Conservation (phyloP, 2,888 invertebrate genomes). For the Brenthis hecate region DNA sequence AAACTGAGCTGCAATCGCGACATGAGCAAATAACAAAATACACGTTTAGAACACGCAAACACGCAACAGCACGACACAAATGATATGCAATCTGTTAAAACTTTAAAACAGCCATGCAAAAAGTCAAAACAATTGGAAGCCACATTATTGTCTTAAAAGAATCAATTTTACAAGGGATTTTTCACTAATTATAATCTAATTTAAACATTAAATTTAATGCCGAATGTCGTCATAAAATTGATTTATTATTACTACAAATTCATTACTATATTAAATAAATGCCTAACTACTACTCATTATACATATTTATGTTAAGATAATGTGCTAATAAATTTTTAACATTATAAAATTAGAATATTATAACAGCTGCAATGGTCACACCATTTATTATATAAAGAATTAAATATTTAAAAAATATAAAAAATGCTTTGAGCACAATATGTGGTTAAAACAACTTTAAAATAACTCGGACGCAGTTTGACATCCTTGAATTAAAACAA, state of each 20-base stretch:
- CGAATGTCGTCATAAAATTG: background rate
- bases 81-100: conserved; percentile 32
- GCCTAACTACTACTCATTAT: background rate
- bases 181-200: background rate
- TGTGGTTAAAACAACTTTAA: background rate
- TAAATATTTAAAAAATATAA: background rate
- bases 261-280: background rate
- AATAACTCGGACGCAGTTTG: background rate
- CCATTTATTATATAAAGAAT: background rate
- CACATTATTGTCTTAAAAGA: background rate
- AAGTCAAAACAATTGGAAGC: conserved; percentile 36
- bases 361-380: conserved; percentile 12
- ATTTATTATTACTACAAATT: conserved; percentile 3
- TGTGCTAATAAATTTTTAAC: background rate
- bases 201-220: background rate
- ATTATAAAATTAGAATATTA: conserved; percentile 16
- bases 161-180: background rate
- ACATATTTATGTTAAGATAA: background rate
- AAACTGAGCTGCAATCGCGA: conserved; percentile 23
- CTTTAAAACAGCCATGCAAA: conserved; percentile 34
- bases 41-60: conserved; percentile 37
- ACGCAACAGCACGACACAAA: conserved; percentile 26
- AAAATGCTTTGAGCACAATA: conserved; percentile 11
- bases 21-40: conserved; percentile 15
- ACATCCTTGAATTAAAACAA: no score